Evolutionary conservation across 2,113 vertebrate species (phyloP), one percentile per base, ranked within the genome.

Genomic region (Sylvilagus bachmani): DNA sequence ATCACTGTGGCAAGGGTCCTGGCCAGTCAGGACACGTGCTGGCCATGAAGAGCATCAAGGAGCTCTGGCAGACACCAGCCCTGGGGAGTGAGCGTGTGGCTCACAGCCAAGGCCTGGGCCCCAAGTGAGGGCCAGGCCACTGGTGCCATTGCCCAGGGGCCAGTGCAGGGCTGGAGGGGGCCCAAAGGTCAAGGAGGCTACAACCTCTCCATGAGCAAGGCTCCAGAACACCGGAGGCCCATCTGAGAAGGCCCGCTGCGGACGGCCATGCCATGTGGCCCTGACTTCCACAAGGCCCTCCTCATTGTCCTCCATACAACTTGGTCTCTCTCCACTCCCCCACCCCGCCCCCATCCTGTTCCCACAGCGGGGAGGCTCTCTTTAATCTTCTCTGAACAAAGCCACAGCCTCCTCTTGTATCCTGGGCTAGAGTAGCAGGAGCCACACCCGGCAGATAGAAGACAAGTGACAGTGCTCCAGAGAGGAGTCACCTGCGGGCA

Each of bases 391-490:
- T 25, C 21, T 4, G 66, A 73, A 73, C 6, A 19, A 55, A 90
- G 51, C 17, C 29, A 5, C 24, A 0, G 1, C 19, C 19, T 36
- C 36, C 44, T 82, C 25, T 70, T 38, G 17, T 53, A 51, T 86
- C 29, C 62, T 44, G 64, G n/a, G 2, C 51, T 51, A 61, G 71
- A 73, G 2, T 1, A 3, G 53, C 14, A 64, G 61, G 44, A 33
- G 69, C 5, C 10, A 58, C 21, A 19, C 10, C 14, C 0, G 2
- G 31, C 0, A 0, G 27, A 29, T 2, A 12, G 7, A 7, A 51
- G n/a, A 38, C 44, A 3, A 10, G 8, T 55, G 44, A 7, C 36
- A 2, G 14, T 11, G n/a, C 14, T 73, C 19, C 29, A 14, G 36
- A 38, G 58, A 51, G 13, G 14, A 58, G 55, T 19, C 24, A 49